A percentile compares a stretch with the other conserved stretches of the same genome.
Evolutionary conservation across 2,113 vertebrate genomes (phyloP).

Genomic region (Sigmodon hispidus): DNA sequence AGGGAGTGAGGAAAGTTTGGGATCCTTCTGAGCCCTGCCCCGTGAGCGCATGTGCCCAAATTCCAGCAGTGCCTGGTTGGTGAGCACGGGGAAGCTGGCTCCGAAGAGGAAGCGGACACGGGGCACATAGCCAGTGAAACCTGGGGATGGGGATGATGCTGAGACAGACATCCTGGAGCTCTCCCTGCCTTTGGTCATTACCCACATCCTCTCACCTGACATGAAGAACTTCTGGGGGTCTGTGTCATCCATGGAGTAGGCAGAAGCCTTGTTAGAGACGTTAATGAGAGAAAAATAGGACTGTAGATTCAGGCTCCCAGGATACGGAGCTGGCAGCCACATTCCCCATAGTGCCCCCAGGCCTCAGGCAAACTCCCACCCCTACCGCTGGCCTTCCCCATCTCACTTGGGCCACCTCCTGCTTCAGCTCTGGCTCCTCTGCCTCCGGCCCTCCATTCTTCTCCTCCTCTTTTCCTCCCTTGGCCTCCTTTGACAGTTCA

Average conservation of each 20-base stretch:
- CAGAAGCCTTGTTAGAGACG: slow-evolving; percentile 76
- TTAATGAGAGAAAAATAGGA: neutral
- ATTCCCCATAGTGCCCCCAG: neutral
- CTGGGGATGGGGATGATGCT: slow-evolving; percentile 62
- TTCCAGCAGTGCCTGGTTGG: slow-evolving; percentile 84
- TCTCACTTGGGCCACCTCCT: slow-evolving; percentile 63
- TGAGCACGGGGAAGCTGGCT: slow-evolving; percentile 82
- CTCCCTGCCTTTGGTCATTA: neutral
- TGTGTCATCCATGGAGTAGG: slow-evolving; percentile 86
- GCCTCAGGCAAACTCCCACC: neutral
- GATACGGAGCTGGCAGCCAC: neutral
- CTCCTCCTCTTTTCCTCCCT: neutral
- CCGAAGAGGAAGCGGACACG: slow-evolving; percentile 82
- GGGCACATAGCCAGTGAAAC: slow-evolving; percentile 87
- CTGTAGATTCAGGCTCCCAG: neutral
- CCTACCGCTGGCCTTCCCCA: neutral
- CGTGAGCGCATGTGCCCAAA: slow-evolving; percentile 79
- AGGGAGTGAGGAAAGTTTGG: slow-evolving; percentile 51
- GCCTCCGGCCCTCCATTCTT: neutral
- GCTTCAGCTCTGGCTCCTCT: neutral
- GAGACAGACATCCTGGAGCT: neutral
- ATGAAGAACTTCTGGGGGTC: slow-evolving; percentile 89
- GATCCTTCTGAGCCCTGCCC: neutral
- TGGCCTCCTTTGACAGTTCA: neutral
- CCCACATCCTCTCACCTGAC: slow-evolving; percentile 84